A percentile compares a stretch with the other conserved stretches of the same genome.
Conservation (phyloP, 2,797 vertebrate genomes). For the Fringilla coelebs region DNA sequence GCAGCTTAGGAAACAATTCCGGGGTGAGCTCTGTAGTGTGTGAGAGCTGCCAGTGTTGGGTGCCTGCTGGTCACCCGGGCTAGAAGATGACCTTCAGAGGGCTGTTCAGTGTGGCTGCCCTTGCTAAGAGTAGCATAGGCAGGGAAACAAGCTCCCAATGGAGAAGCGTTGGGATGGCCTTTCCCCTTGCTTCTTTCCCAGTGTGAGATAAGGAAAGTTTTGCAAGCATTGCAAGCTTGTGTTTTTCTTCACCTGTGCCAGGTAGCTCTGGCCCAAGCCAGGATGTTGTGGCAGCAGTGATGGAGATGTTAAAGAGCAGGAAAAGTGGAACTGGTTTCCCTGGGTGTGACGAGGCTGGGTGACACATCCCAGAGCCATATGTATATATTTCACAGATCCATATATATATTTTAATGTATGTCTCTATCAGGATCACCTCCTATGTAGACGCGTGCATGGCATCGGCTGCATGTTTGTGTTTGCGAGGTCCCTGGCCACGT, state of each 20-base stretch:
- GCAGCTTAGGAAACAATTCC: slow-evolving; percentile 89
- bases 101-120: not conserved
- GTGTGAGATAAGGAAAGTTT: not conserved
- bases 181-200: not conserved
- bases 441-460: accelerated
- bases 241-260: not conserved
- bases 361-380: not conserved
- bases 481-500: not conserved
- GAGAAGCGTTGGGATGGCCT: not conserved
- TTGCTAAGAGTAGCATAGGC: not conserved
- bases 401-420: accelerated
- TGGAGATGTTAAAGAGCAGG: not conserved
- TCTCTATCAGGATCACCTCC: not conserved
- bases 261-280: not conserved
- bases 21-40: slow-evolving; percentile 85
- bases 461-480: not conserved
- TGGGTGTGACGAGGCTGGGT: not conserved
- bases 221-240: not conserved
- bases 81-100: not conserved
- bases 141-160: not conserved
- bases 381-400: not conserved
- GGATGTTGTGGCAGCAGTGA: not conserved
- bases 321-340: not conserved
- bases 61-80: not conserved
- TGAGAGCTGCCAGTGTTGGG: not conserved